These are phyloP conservation scores for Spheniscus mendiculus DNA, from an alignment of 2,113 vertebrate genomes.

Conservation along the genomic window DNA sequence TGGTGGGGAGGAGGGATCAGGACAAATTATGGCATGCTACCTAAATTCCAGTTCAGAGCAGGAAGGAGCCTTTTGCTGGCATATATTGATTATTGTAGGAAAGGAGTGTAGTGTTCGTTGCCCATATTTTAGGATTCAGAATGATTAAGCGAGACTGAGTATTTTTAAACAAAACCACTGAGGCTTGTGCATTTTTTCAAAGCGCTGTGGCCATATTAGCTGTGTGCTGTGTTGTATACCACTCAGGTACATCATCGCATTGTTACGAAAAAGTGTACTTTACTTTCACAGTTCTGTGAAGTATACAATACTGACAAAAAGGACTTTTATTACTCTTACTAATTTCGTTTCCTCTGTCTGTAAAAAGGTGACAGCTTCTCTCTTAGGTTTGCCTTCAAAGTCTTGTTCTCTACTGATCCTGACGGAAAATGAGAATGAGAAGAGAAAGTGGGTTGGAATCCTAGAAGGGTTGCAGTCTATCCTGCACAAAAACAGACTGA, in stretches of 20 bases:
- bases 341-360: slow-evolving; percentile 19
- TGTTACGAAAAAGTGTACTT: neutral
- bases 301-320: neutral
- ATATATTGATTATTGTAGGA: neutral
- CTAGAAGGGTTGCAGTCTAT: slow-evolving; percentile 92
- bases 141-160: neutral
- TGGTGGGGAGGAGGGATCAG: neutral
- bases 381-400: slow-evolving; percentile 85
- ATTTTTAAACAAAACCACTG: neutral
- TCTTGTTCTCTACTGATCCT: slow-evolving; percentile 90
- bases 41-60: neutral
- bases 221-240: neutral
- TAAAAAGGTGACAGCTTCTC: slow-evolving; percentile 89
- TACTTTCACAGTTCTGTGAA: neutral
- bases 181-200: neutral
- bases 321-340: neutral
- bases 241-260: neutral
- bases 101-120: neutral
- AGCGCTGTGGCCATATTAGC: neutral
- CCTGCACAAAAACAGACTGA: slow-evolving; percentile 89
- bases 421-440: slow-evolving; percentile 93
- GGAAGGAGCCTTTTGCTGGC: neutral
- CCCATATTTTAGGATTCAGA: neutral
- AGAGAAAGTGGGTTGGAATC: slow-evolving; percentile 95
- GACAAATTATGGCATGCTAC: neutral